Evolutionary conservation across 1,140 invertebrate species (phyloP), one percentile per base, ranked within the genome.

Genomic region (Habropoda laboriosa): DNA sequence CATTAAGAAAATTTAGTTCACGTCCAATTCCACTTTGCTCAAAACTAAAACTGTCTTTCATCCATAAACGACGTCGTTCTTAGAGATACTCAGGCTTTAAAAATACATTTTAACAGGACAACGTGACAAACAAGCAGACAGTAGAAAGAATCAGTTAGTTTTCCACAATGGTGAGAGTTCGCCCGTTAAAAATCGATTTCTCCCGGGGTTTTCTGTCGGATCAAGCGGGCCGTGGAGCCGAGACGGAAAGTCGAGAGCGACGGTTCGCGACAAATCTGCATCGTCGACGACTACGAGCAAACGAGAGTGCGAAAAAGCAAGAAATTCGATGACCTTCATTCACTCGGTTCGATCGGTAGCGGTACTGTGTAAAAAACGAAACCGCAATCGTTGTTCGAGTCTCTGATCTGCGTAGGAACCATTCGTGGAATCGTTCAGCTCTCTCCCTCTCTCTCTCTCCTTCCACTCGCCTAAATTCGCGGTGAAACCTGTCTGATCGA

Each of bases 321-420:
- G 84, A 89, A 89, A 88, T 88, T 38, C 74, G 68, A 55, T 66
- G 83, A 81, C 72, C 80, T 82, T 86, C 85, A 45, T 82, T 70
- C 64, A 51, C 21, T 47, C 6, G 32, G 64, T 79, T 42, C 53
- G 79, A 77, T 61, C 60, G 53, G 68, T 81, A 83, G 71, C 83
- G 81, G 83, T 85, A 85, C 61, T 61, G 18, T 32, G 38, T 57
- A 49, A 83, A 80, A 80, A 77, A 60, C 32, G 53, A 72, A 80
- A 85, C 83, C 82, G 72, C 82, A 84, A 76, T 76, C 71, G 60
- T 75, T 42, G 81, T 27, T n/a, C n/a, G n/a, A 57, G 40, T 16
- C 30, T 30, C 35, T 40, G 38, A 70, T 77, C 42, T 64, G 77
- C 71, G 70, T 79, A 85, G 81, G 76, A 83, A 77, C 70, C 76